Conservation (phyloP, 2,888 invertebrate species). For the Lottia gigantea region DNA sequence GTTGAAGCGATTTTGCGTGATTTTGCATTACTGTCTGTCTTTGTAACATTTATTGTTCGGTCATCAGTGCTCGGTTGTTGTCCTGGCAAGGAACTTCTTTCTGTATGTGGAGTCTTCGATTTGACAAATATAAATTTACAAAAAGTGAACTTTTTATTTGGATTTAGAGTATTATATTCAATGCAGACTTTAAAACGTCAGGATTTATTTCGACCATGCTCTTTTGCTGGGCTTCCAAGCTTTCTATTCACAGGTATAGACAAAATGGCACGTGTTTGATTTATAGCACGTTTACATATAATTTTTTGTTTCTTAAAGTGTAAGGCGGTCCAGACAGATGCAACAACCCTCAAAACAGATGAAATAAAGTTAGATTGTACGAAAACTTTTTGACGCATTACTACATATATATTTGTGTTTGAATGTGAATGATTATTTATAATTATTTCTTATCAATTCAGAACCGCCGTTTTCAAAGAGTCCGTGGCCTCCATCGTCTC, state of each 20-base stretch:
- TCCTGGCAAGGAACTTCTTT: too few relatives aligned
- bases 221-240: slow-evolving; percentile 45
- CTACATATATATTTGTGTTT: neutral
- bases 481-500: slow-evolving; percentile 43
- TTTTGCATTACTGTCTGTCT: slow-evolving; percentile 7
- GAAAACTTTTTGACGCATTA: too few relatives aligned
- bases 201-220: slow-evolving; percentile 49
- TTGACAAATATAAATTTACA: too few relatives aligned
- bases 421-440: too few relatives aligned
- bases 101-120: too few relatives aligned
- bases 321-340: too few relatives aligned
- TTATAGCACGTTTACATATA: neutral
- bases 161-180: slow-evolving; percentile 13
- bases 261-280: neutral
- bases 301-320: neutral
- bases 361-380: too few relatives aligned
- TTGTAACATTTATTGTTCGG: neutral
- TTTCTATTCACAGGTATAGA: slow-evolving; percentile 51
- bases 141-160: neutral
- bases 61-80: too few relatives aligned
- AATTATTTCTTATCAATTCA: slow-evolving; percentile 20
- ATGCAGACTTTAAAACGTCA: slow-evolving; percentile 44
- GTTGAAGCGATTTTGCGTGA: slow-evolving; percentile 7
- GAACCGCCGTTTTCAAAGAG: slow-evolving; percentile 49
- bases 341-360: too few relatives aligned